Evolutionary conservation across 2,113 vertebrate genomes (phyloP).

Genomic region (Microcebus murinus): DNA sequence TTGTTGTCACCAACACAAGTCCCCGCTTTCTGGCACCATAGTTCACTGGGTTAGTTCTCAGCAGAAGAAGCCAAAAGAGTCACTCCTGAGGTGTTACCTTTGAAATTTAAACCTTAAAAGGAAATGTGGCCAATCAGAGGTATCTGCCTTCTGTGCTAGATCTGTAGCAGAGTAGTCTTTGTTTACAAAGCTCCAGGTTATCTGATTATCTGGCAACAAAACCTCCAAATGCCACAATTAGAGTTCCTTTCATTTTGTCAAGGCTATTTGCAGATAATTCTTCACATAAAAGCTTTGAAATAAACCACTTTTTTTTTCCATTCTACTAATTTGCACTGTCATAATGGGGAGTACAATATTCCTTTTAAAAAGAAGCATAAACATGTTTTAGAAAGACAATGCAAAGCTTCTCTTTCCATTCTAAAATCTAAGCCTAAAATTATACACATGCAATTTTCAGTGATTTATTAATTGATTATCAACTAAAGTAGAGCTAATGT

Average conservation of each 20-base stretch:
- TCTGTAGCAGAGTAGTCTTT: not conserved
- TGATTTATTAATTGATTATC: constrained; percentile 49
- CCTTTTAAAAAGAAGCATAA: constrained; percentile 21
- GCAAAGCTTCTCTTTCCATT: not conserved
- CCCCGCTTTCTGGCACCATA: not conserved
- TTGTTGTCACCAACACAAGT: not conserved
- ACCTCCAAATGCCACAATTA: constrained; percentile 7
- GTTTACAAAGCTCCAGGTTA: not conserved
- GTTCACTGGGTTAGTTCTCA: not conserved
- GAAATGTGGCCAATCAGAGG: not conserved
- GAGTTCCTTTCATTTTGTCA: not conserved
- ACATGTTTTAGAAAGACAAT: not conserved
- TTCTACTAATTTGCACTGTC: not conserved
- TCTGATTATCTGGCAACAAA: constrained; percentile 14
- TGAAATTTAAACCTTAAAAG: constrained; percentile 13
- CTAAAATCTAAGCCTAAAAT: constrained; percentile 42
- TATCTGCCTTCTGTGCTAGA: not conserved
- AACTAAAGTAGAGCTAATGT: not conserved
- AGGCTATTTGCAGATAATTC: not conserved
- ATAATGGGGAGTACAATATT: not conserved
- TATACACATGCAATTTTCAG: constrained; percentile 37
- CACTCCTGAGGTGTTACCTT: not conserved
- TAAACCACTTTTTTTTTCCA: not conserved
- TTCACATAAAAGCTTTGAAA: not conserved
- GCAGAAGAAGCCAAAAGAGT: not conserved